phyloP scores from a whole-genome alignment of 2,113 vertebrate species.

The Aspidoscelis tigris region DNA sequence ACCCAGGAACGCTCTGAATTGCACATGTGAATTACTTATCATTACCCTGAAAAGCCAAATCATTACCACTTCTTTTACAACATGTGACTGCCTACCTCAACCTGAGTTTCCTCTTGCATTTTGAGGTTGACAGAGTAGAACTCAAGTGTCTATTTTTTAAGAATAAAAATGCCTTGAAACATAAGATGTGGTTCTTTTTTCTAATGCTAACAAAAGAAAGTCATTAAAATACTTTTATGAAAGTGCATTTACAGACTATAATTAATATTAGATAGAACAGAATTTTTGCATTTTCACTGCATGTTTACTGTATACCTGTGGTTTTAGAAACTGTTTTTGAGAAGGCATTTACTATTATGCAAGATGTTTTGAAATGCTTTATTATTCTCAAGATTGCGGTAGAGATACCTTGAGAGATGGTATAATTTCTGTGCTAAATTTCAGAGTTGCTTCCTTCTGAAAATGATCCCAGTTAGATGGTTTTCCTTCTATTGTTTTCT shows the following conservation, averaged over 20 bases:
- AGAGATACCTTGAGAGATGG: not conserved
- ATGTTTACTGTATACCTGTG: not conserved
- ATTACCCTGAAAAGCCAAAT: no score
- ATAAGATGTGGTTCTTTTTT: not conserved
- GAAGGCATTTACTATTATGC: not conserved
- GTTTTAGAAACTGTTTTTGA: not conserved
- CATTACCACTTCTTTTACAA: no score
- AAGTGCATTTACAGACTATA: not conserved
- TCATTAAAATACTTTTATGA: not conserved
- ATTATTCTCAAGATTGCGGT: not conserved
- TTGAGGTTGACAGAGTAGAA: no score
- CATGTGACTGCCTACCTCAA: no score
- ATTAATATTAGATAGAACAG: no score
- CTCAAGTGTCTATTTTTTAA: not conserved
- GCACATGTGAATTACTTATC: no score
- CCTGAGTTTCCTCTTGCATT: no score
- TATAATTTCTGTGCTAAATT: constrained; percentile 28
- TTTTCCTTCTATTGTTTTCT: not conserved
- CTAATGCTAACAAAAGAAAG: not conserved
- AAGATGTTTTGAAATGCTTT: not conserved
- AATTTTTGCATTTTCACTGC: no score
- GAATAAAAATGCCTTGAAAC: not conserved
- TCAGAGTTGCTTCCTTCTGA: constrained; percentile 22
- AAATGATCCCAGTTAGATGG: not conserved
- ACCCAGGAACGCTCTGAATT: no score